A percentile compares a stretch with the other conserved stretches of the same genome.
Evolutionary conservation across 92 coral and sea anemone species (phyloP).

Genomic region (Parazoanthus darwini): DNA sequence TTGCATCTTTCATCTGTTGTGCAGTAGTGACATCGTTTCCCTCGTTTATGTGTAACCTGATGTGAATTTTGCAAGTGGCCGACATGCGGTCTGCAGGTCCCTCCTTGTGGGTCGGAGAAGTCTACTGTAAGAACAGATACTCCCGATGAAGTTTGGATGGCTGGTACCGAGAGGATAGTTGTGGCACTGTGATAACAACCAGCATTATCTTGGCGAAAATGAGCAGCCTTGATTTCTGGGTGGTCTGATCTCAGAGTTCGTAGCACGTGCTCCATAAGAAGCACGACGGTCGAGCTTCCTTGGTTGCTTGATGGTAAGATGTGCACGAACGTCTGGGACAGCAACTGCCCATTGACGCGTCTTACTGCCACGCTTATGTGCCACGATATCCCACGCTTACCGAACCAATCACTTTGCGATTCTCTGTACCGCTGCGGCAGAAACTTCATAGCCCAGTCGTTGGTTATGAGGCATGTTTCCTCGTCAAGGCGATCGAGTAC

Average conservation of each 20-base stretch:
- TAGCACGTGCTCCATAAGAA: slow-evolving; percentile 41
- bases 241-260: slow-evolving; percentile 35
- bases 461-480: slow-evolving; percentile 29
- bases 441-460: slow-evolving; percentile 47
- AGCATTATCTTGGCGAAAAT: slow-evolving; percentile 31
- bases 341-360: slow-evolving; percentile 32
- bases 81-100: slow-evolving; percentile 20
- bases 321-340: slow-evolving; percentile 46
- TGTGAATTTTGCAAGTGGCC: slow-evolving; percentile 1
- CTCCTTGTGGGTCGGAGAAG: slow-evolving; percentile 1
- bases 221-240: slow-evolving; percentile 15
- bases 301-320: slow-evolving; percentile 38
- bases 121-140: neutral
- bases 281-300: slow-evolving; percentile 36
- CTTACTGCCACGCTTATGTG: slow-evolving; percentile 45
- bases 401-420: slow-evolving; percentile 42
- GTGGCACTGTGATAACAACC: slow-evolving; percentile 1
- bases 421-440: slow-evolving; percentile 37
- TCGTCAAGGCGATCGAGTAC: slow-evolving; percentile 29
- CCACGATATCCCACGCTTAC: slow-evolving; percentile 41
- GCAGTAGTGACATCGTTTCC: neutral
- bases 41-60: neutral
- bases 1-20: neutral
- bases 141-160: neutral
- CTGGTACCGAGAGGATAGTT: neutral